Evolutionary conservation across 2,888 invertebrate genomes (phyloP).

Genomic region (Drosophila infuscata): DNA sequence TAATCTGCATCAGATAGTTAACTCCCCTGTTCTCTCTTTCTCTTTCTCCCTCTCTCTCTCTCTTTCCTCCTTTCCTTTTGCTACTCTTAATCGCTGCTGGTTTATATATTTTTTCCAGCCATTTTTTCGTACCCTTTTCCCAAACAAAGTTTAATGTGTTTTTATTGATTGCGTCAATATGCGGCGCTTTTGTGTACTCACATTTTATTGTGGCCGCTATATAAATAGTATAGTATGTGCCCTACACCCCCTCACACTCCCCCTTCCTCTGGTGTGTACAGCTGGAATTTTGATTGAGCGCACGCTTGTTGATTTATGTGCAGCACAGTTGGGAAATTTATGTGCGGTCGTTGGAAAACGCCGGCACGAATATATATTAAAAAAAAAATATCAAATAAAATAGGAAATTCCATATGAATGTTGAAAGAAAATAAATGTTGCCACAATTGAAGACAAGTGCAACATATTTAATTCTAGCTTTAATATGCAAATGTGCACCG

Average conservation of each 20-base stretch:
- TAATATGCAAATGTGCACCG: neutral
- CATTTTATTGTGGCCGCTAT: constrained; percentile 48
- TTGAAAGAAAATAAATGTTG: constrained; percentile 1
- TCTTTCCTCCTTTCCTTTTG: constrained; percentile 19
- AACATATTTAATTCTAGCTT: constrained; percentile 24
- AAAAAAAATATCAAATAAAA: constrained; percentile 15
- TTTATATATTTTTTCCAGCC: neutral
- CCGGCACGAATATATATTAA: neutral
- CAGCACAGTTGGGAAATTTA: constrained; percentile 66
- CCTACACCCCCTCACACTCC: constrained; percentile 3
- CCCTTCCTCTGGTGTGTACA: constrained; percentile 11
- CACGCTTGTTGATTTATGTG: constrained; percentile 69
- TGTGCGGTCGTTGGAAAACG: constrained; percentile 55
- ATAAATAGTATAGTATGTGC: constrained; percentile 24
- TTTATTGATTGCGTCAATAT: constrained; percentile 66
- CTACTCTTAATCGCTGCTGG: constrained; percentile 38
- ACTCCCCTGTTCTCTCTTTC: neutral
- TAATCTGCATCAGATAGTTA: constrained; percentile 61
- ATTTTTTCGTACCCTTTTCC: constrained; percentile 15
- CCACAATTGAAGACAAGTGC: constrained; percentile 18
- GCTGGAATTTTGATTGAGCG: constrained; percentile 68
- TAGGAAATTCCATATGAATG: neutral
- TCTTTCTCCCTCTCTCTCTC: neutral
- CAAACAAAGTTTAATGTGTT: constrained; percentile 72
- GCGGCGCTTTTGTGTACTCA: constrained; percentile 25